Percentiles rank a stretch among this genome's conserved stretches.
phyloP scores from a whole-genome alignment of 2,888 invertebrate species.

The Catotricha subobsoleta region DNA sequence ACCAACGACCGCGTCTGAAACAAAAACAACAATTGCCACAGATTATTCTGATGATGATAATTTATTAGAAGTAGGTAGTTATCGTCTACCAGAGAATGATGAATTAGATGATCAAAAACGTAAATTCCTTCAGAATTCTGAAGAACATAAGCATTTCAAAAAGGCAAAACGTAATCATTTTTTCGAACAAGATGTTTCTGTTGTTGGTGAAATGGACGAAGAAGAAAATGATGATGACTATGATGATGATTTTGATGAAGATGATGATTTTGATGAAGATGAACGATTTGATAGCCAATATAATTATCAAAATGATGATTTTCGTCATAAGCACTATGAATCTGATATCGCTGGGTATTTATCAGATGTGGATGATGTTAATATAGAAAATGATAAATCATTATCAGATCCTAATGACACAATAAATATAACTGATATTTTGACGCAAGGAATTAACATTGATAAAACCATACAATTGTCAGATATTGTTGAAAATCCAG shows the following conservation, averaged over 20 bases:
- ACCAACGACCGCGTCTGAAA: too few species aligned
- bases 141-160: too few species aligned
- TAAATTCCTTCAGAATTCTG: too few species aligned
- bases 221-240: neutral
- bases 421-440: slow-evolving; percentile 3
- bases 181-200: too few species aligned
- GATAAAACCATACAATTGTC: slow-evolving; percentile 4
- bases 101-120: too few species aligned
- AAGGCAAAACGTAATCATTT: too few species aligned
- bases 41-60: too few species aligned
- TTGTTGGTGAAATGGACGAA: too few species aligned
- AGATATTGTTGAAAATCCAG: slow-evolving; percentile 3
- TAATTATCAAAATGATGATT: neutral
- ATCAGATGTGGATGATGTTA: neutral
- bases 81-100: too few species aligned
- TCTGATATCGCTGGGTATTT: neutral
- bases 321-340: neutral
- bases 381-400: neutral
- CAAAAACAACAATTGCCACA: too few species aligned
- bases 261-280: slow-evolving; percentile 1
- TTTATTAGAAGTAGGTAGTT: too few species aligned
- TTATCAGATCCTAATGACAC: neutral
- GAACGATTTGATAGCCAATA: neutral
- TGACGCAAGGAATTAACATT: neutral
- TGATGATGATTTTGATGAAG: neutral